Base-by-base conservation (phyloP, 2,888 invertebrate species). In the Ectemnius lituratus region DNA sequence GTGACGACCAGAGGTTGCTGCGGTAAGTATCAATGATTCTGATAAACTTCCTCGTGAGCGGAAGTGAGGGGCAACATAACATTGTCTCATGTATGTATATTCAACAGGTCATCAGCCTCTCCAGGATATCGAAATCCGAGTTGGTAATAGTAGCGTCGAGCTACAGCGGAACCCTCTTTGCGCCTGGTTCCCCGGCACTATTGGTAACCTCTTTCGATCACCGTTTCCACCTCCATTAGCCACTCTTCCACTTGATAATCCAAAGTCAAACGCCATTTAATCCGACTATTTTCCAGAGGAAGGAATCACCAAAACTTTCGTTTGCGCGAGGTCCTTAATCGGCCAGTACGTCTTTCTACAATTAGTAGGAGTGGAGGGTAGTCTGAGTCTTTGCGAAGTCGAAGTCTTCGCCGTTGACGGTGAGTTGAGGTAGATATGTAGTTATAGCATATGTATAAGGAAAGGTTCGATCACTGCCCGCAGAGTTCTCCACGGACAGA, bases 381-480 rank as follows among this genome's bases (percentile, higher is more conserved):
- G 97, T 0, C 91, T 98, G 65, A 97, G 97, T 8, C 92, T 98
- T 1, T 98, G 98, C 89, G 97, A 98, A 91, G 97, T 98, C 1
- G 97, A 97, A 91, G 96, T 97, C 1, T 98, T 97, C 90, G 96
- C 97, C 0, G 96, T 97, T 4, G 96, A 97, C 92, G 97, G 96
- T 96, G 88, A 91, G 91, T 83, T 11, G 8, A 37, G n/a, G n/a
- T n/a, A n/a, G n/a, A n/a, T n/a, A n/a, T n/a, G n/a, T n/a, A n/a
- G n/a, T n/a, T n/a, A n/a, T n/a, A n/a, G n/a, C n/a, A n/a, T 11
- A 3, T 23, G 2, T 37, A 37, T 37, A 37, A 37, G 37, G 37
- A 37, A 37, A 37, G 8, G 11, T 2, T 37, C 37, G 37, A 37
- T 60, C 57, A 28, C 56, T 70, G 61, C 71, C 91, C 91, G 3